Conservation (phyloP, 2,797 vertebrate genomes). For the Cetoscarus ocellatus region DNA sequence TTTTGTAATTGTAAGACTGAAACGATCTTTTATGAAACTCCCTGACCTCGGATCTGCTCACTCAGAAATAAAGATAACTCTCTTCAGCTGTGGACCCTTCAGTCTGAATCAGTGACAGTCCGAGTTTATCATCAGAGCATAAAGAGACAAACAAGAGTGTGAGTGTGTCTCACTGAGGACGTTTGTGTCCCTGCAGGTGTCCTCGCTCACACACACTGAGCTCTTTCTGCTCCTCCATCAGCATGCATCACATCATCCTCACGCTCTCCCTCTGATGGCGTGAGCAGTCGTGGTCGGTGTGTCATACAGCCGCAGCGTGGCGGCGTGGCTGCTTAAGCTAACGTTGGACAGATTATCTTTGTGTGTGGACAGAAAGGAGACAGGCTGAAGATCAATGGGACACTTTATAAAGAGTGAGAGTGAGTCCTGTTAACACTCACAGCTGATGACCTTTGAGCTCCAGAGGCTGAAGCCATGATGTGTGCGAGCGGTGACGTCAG, state of each 20-base stretch:
- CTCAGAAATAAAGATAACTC: not conserved
- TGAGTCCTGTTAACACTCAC: not conserved
- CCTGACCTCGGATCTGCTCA: not conserved
- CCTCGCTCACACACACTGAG: conserved; percentile 70
- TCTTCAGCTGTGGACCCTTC: not conserved
- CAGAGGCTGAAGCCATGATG: conserved; percentile 18
- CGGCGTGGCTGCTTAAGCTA: not conserved
- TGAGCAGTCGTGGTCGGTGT: conserved; percentile 23
- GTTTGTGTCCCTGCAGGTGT: conserved; percentile 79
- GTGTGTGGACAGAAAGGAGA: conserved; percentile 54
- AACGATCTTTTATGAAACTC: too few species aligned
- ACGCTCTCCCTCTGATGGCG: conserved; percentile 48
- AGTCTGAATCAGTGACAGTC: not conserved
- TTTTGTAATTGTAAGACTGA: too few species aligned
- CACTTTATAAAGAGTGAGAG: not conserved
- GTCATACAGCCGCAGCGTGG: conserved; percentile 21
- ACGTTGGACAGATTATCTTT: conserved; percentile 54
- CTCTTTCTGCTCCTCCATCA: conserved; percentile 76
- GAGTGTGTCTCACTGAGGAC: conserved; percentile 64
- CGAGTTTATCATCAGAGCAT: conserved; percentile 14
- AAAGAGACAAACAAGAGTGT: conserved; percentile 20
- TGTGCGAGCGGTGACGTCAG: conserved; percentile 30
- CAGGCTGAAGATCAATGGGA: conserved; percentile 41
- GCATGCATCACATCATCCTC: conserved; percentile 74
- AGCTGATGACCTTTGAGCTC: conserved; percentile 5